Conservation (phyloP, 1,140 invertebrate species). For the Arion vulgaris region DNA sequence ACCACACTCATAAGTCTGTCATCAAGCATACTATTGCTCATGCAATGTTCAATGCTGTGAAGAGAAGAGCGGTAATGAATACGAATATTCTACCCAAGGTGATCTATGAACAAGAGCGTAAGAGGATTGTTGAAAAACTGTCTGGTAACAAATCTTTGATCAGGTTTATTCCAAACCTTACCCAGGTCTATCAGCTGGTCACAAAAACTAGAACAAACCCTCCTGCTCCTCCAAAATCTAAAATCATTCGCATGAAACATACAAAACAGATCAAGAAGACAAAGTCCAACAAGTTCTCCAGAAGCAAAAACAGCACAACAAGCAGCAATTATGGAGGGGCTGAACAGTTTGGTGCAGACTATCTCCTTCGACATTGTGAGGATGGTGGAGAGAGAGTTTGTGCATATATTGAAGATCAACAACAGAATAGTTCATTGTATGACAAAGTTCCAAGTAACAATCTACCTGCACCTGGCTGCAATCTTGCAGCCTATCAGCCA, state of each 20-base stretch:
- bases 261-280: neutral
- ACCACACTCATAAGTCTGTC: constrained; percentile 25
- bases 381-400: neutral
- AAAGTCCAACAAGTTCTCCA: neutral
- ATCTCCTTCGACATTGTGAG: neutral
- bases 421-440: neutral
- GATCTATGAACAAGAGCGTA: constrained; percentile 27
- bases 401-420: neutral
- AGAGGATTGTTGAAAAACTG: constrained; percentile 10
- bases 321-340: neutral
- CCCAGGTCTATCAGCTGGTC: constrained; percentile 21
- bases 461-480: neutral
- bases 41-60: constrained; percentile 16
- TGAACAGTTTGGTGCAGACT: constrained; percentile 5
- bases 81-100: neutral
- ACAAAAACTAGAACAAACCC: constrained; percentile 27
- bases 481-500: neutral
- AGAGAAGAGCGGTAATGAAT: constrained; percentile 19
- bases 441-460: neutral
- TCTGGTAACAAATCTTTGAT: constrained; percentile 22
- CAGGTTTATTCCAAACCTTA: constrained; percentile 20
- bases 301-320: neutral
- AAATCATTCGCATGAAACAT: neutral
- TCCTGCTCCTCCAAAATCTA: neutral
- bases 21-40: constrained; percentile 18